Base-by-base conservation (phyloP, 2,797 vertebrate species). In the Ctenopoma multispine region DNA sequence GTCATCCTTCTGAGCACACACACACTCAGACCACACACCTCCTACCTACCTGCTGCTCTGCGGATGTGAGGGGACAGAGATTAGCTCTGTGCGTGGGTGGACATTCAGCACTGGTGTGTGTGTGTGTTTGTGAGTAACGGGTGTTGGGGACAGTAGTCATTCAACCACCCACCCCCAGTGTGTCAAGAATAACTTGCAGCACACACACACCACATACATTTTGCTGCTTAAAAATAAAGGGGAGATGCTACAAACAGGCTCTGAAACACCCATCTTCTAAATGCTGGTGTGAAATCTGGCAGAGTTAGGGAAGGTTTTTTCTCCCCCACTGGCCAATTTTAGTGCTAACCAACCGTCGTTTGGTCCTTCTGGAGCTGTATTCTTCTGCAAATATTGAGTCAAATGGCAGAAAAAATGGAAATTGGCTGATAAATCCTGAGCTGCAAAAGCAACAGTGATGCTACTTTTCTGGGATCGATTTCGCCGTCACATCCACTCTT, bases 1-100 rank as follows among this genome's bases (percentile, higher is more conserved):
- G 84, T 90, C 85, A 90, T 69, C 38, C 48, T 62, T 56, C 56
- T 47, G 43, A 64, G 69, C 60, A 64, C 67, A 66, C 61, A 70
- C 69, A 72, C 63, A 67, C 72, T 54, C 69, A 69, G 68, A 81
- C 72, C 77, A 69, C 79, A 77, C 89, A 74, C 84, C 83, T 88
- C 84, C 88, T 82, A 89, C 90, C 70, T 86, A 85, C 87, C 87
- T 86, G 86, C 89, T 91, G 90, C 83, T 89, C 79, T 66, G 72
- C 57, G 82, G 86, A 87, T 86, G 87, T 83, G 79, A 87, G 57
- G 68, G 80, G 73, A 83, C 56, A 69, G 77, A 84, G 78, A 87
- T 79, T 76, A 74, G 43, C 70, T 82, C 27, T 53, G 62, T 65
- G 72, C 2, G 80, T 83, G 82, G 69, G 86, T 55, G 81, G 70